Percentiles rank a stretch among this genome's conserved stretches.
Evolutionary conservation across 1,140 invertebrate species (phyloP).

Genomic region (Gryllus bimaculatus): DNA sequence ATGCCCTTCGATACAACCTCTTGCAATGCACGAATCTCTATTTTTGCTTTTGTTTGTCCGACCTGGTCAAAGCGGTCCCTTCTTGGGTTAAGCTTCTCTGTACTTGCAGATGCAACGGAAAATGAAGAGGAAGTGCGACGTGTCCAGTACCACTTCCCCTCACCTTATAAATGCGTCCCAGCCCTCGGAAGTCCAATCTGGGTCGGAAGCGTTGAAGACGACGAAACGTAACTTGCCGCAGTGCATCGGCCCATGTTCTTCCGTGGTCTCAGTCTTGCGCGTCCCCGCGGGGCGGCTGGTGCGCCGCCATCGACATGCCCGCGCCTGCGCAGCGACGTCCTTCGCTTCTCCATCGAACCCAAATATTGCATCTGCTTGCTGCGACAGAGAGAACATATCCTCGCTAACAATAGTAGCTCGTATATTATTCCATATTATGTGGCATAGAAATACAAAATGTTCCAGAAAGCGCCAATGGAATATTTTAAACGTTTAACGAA

Average conservation of each 20-base stretch:
- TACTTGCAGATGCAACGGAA: neutral
- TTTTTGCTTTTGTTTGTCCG: no score
- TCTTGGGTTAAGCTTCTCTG: no score
- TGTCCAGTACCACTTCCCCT: neutral
- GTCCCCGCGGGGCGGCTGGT: constrained; percentile 79
- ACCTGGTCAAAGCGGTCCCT: no score
- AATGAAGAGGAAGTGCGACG: neutral
- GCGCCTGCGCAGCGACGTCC: constrained; percentile 35
- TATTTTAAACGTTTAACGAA: neutral
- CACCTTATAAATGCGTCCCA: neutral
- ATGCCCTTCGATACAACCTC: no score
- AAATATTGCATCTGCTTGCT: neutral
- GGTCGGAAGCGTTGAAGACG: constrained; percentile 81
- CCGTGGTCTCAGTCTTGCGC: constrained; percentile 80
- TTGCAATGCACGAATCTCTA: no score
- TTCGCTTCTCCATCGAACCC: no score
- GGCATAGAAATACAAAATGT: neutral
- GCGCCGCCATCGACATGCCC: constrained; percentile 71
- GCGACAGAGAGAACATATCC: neutral
- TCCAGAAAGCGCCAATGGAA: neutral
- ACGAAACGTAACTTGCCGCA: constrained; percentile 77
- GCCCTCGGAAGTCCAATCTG: constrained; percentile 69
- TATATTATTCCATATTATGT: neutral
- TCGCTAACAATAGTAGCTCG: neutral
- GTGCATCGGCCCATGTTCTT: constrained; percentile 64